A percentile compares a stretch with the other conserved stretches of the same genome.
Conservation (phyloP, 92 coral and sea anemone genomes). For the Actinernus sp. region DNA sequence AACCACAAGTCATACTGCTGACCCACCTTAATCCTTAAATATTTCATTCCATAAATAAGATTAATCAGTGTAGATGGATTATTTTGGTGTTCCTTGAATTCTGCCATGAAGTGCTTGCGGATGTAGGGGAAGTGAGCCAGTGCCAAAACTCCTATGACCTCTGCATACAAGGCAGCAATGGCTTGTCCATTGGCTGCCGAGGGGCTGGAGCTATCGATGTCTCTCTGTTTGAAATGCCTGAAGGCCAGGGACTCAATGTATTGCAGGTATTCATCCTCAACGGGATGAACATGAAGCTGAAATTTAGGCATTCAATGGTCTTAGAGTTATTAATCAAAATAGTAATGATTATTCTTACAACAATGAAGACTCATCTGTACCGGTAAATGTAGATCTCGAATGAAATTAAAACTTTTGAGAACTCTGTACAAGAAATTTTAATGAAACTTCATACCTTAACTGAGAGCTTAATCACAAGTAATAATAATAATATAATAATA, state of each 20-base stretch:
- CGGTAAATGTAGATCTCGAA: too few species aligned
- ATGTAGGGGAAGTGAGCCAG: slow-evolving; percentile 91
- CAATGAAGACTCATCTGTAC: too few species aligned
- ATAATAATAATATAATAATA: too few species aligned
- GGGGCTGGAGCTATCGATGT: slow-evolving; percentile 77
- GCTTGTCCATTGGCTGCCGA: slow-evolving; percentile 87
- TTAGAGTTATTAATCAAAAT: too few species aligned
- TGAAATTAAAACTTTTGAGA: too few species aligned
- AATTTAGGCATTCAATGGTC: too few species aligned
- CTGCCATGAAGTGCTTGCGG: slow-evolving; percentile 86
- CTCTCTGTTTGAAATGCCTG: slow-evolving; percentile 91
- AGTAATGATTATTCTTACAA: too few species aligned
- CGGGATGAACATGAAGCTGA: slow-evolving; percentile 95
- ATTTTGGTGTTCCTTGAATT: slow-evolving; percentile 89
- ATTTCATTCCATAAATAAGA: slow-evolving; percentile 99
- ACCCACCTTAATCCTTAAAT: slow-evolving; percentile 96
- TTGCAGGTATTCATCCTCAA: slow-evolving; percentile 81
- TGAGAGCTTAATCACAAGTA: too few species aligned
- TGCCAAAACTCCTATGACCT: slow-evolving; percentile 92
- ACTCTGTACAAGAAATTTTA: too few species aligned
- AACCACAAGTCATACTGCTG: background rate
- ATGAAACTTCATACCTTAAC: too few species aligned
- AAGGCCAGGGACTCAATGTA: slow-evolving; percentile 94
- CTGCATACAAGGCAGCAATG: slow-evolving; percentile 98
- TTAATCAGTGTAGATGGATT: slow-evolving; percentile 81